Base-by-base conservation (phyloP, 2,888 invertebrate genomes). In the Neoaliturus tenellus region DNA sequence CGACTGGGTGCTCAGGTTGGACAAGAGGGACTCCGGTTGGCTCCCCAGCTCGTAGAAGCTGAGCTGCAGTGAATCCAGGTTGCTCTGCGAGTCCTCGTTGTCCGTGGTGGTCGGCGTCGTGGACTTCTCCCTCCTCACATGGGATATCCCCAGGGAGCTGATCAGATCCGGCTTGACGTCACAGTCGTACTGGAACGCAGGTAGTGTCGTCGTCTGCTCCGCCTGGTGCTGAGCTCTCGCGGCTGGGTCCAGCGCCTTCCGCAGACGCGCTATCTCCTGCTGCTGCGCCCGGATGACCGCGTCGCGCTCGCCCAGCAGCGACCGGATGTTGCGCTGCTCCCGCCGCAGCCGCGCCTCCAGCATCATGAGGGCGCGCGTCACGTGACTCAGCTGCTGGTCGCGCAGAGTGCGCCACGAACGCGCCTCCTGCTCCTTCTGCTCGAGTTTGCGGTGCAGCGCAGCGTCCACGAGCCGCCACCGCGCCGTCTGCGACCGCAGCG, bases 251-350 rank as follows among this genome's bases (percentile, higher is more conserved):
- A 86, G 25, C 55, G 81, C 83, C 55, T 90, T 92, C 41, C 90
- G 92, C 35, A 95, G 91, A 89, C 93, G 93, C 12, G 93, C 91
- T 85, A 96, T 95, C 90, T 95, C 94, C 86, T 93, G 92, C 88
- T 93, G 93, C 89, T 95, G 96, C 83, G 93, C 92, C 88, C 93
- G 93, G 85, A 95, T 95, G 71, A 95, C 93, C 88, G 93, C 93
- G 89, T 96, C 95, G 89, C 95, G 95, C 89, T 95, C 95, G 85
- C 93, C 92, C 23, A 96, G 91, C 78, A 94, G 92, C 83, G 93
- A 93, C 84, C 93, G 92, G 86, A 96, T 95, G 88, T 93, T 93
- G 87, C 94, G 94, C 89, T 96, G 95, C 89, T 96, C 96, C 89
- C 94, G 93, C 73, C 93, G 93, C 31, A 96, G 91, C 10, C 95